phyloP scores from a whole-genome alignment of 2,113 vertebrate genomes.

The Bos indicus region DNA sequence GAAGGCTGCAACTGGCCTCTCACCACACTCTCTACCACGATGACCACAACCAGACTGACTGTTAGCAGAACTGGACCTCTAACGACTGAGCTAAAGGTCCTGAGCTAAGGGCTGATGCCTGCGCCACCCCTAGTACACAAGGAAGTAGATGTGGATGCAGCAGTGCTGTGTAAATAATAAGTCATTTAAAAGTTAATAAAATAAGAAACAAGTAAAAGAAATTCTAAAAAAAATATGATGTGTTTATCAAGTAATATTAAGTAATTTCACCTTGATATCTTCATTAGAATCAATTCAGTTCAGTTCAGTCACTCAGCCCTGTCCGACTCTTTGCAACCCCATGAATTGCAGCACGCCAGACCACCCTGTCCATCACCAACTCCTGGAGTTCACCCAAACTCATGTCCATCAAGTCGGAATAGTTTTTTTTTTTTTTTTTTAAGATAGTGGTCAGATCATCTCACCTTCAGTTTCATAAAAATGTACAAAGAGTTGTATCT shows the following conservation, averaged over 20 bases:
- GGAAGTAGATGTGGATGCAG: not conserved
- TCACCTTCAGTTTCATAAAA: not conserved
- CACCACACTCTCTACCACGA: not conserved
- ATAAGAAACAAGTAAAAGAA: not conserved
- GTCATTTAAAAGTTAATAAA: not conserved
- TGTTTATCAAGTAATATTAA: not conserved
- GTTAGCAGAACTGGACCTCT: not conserved
- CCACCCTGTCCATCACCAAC: too few species aligned
- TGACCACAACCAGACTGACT: not conserved
- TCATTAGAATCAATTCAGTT: not conserved
- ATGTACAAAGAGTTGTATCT: not conserved
- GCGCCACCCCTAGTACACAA: not conserved
- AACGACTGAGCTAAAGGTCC: accelerated
- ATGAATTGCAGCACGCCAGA: too few species aligned
- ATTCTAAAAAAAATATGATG: not conserved
- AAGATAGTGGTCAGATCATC: not conserved
- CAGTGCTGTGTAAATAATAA: too few species aligned
- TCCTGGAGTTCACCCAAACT: too few species aligned
- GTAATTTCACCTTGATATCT: not conserved
- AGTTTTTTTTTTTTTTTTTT: not conserved
- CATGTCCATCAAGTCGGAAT: too few species aligned
- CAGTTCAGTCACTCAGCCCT: too few species aligned
- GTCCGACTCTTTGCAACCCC: too few species aligned
- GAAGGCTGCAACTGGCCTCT: not conserved
- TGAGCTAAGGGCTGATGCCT: not conserved